A percentile compares a stretch with the other conserved stretches of the same genome.
phyloP scores from a whole-genome alignment of 2,113 vertebrate genomes.

The Scomber colias region DNA sequence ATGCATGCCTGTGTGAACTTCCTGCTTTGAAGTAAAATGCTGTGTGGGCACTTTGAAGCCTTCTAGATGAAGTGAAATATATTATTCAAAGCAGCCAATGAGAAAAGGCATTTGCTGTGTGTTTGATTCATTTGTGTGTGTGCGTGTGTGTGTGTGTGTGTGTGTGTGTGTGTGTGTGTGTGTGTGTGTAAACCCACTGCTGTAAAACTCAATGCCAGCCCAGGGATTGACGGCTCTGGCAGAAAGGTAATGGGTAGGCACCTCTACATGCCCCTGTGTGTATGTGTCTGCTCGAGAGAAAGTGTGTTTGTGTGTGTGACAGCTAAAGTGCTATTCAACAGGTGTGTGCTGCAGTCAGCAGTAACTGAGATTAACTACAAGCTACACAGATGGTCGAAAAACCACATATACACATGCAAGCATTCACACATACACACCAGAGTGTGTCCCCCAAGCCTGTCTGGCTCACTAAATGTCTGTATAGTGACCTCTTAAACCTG shows the following conservation, averaged over 20 bases:
- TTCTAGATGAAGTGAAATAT: slow-evolving; percentile 47
- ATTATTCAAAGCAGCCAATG: slow-evolving; percentile 49
- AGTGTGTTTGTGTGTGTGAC: slow-evolving; percentile 20
- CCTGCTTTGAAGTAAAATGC: slow-evolving; percentile 58
- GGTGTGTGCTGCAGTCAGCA: slow-evolving; percentile 64
- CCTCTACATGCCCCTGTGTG: slow-evolving; percentile 49
- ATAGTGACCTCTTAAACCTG: slow-evolving; percentile 17
- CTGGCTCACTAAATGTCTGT: neutral
- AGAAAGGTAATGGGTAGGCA: slow-evolving; percentile 50
- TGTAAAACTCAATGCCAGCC: slow-evolving; percentile 29
- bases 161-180: slow-evolving; percentile 13
- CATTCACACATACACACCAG: slow-evolving; percentile 1
- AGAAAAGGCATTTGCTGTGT: slow-evolving; percentile 11
- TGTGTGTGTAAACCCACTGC: slow-evolving; percentile 26
- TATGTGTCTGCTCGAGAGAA: slow-evolving; percentile 33
- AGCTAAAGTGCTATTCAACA: slow-evolving; percentile 56
- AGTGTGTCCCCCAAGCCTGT: neutral
- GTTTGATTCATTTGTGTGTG: slow-evolving; percentile 6
- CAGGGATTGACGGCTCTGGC: slow-evolving; percentile 46
- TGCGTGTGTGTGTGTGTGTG: slow-evolving; percentile 32
- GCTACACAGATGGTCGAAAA: slow-evolving; percentile 39
- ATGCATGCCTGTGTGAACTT: slow-evolving; percentile 34
- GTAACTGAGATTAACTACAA: slow-evolving; percentile 43
- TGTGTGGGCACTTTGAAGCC: slow-evolving; percentile 51
- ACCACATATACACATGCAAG: slow-evolving; percentile 13